A percentile compares a stretch with the other conserved stretches of the same genome.
Evolutionary conservation across 2,888 invertebrate species (phyloP).

Genomic region (Acleris cristana): DNA sequence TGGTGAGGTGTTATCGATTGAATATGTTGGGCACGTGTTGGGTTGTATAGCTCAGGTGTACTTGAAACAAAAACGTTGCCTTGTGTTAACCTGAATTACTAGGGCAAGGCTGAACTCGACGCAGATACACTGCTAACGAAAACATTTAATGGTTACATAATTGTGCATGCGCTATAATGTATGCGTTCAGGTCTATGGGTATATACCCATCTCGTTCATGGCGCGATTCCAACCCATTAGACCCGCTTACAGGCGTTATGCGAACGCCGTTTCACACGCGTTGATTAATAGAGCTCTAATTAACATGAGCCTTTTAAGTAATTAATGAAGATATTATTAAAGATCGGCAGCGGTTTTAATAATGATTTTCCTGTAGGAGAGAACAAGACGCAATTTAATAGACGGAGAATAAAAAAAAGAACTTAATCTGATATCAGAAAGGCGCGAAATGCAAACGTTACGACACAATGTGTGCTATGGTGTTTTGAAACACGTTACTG

Average conservation of each 20-base stretch:
- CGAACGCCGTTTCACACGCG: conserved; percentile 37
- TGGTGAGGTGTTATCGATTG: conserved; percentile 44
- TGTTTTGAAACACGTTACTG: conserved; percentile 56
- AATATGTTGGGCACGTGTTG: conserved; percentile 49
- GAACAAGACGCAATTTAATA: conserved; percentile 7
- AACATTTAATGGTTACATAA: conserved; percentile 35
- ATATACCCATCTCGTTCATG: conserved; percentile 16
- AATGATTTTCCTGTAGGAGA: background rate
- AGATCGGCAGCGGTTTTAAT: background rate
- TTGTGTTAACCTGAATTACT: conserved; percentile 52
- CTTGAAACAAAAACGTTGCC: conserved; percentile 45
- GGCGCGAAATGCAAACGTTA: conserved; percentile 58
- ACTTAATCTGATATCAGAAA: conserved; percentile 58
- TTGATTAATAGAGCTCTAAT: conserved; percentile 38
- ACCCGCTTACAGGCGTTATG: conserved; percentile 25
- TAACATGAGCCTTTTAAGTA: conserved; percentile 14
- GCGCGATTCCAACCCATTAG: conserved; percentile 37
- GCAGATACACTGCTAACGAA: conserved; percentile 29
- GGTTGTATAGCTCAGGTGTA: conserved; percentile 27
- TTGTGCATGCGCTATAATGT: conserved; percentile 12
- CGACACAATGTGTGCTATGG: conserved; percentile 48
- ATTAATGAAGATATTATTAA: conserved; percentile 1
- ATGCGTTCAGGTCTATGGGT: background rate
- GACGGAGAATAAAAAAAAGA: conserved; percentile 39
- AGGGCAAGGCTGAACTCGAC: conserved; percentile 55